These are phyloP conservation scores for Papilio dardanus DNA, from an alignment of 1,140 invertebrate genomes.

Conservation along the genomic window DNA sequence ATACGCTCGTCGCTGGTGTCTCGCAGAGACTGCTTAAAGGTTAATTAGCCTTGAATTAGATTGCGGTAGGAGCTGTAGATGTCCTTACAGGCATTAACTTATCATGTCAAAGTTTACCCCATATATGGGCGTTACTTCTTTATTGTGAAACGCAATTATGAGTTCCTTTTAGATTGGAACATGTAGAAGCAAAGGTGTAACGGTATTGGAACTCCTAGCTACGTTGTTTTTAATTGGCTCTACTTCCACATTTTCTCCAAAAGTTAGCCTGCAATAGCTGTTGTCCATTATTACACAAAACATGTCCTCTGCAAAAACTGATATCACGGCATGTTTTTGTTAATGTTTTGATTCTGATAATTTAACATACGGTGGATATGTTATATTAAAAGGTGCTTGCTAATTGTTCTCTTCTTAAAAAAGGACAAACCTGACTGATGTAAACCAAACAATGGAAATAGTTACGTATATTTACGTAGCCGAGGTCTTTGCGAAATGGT, in stretches of 20 bases:
- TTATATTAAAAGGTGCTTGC: neutral
- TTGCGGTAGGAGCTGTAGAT: constrained; percentile 8
- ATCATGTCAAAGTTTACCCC: neutral
- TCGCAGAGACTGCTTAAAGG: constrained; percentile 54
- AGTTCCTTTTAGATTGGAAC: too few species aligned
- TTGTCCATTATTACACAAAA: neutral
- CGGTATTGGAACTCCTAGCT: too few species aligned
- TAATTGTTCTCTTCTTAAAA: neutral
- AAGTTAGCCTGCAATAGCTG: neutral
- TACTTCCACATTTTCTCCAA: too few species aligned
- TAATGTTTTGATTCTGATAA: neutral
- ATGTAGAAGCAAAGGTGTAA: neutral
- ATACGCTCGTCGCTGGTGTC: constrained; percentile 64
- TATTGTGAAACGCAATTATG: neutral
- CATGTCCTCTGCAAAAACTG: neutral
- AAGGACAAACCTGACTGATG: neutral
- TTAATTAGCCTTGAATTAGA: constrained; percentile 64
- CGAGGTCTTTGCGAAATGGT: constrained; percentile 34
- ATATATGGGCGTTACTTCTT: neutral
- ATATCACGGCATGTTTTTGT: neutral
- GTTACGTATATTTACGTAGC: neutral
- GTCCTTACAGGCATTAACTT: neutral
- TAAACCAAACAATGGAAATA: constrained; percentile 14
- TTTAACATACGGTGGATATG: neutral
- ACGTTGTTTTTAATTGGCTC: too few species aligned